These are phyloP conservation scores for Taeniopygia guttata DNA, from an alignment of 2,797 vertebrate genomes.

Conservation along the genomic window DNA sequence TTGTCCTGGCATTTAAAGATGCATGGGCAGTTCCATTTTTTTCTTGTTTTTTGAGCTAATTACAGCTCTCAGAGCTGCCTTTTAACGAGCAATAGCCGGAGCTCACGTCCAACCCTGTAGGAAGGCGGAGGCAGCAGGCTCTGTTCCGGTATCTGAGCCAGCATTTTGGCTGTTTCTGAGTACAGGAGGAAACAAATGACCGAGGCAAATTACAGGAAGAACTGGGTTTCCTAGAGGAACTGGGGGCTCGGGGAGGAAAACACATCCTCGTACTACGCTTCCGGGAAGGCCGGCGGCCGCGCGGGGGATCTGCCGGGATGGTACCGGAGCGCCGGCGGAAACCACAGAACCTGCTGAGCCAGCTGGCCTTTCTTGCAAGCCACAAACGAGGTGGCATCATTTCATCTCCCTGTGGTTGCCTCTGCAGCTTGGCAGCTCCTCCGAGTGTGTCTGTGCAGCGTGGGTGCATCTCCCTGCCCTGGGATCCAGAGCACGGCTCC, in stretches of 20 bases:
- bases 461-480: accelerated
- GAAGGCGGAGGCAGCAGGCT: background rate
- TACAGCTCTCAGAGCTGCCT: background rate
- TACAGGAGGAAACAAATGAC: constrained; percentile 22
- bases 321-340: background rate
- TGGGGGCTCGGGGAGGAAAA: background rate
- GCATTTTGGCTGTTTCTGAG: background rate
- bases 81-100: background rate
- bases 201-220: constrained; percentile 53
- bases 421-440: background rate
- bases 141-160: background rate
- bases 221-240: constrained; percentile 66
- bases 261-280: background rate
- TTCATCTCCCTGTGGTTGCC: background rate
- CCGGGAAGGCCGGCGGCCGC: background rate
- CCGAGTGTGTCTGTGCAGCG: accelerated
- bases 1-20: background rate
- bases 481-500: accelerated
- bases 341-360: constrained; percentile 13
- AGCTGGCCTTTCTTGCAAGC: background rate
- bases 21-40: background rate
- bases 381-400: constrained; percentile 5
- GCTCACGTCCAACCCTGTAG: accelerated
- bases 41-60: accelerated
- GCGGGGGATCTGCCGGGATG: too few relatives aligned